phyloP scores from a whole-genome alignment of 2,888 invertebrate genomes.

The Cylloceria caligata region DNA sequence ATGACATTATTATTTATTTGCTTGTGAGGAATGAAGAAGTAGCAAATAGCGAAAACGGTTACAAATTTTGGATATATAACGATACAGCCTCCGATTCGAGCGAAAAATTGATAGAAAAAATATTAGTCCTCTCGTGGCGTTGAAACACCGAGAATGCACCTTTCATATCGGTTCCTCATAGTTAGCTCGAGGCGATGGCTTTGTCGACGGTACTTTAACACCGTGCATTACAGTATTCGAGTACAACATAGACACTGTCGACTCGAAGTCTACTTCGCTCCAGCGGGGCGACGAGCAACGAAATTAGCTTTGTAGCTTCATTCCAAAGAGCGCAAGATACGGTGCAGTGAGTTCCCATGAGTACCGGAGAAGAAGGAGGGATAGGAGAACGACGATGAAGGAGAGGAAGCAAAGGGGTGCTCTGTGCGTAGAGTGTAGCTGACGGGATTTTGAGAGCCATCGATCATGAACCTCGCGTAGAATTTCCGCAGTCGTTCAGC shows the following conservation, averaged over 20 bases:
- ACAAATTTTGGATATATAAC: too few species aligned
- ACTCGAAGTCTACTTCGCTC: slow-evolving; percentile 42
- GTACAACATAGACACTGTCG: slow-evolving; percentile 31
- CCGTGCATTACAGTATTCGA: slow-evolving; percentile 37
- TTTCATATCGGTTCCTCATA: slow-evolving; percentile 40
- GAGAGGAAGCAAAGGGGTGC: slow-evolving; percentile 23
- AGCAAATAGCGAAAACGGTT: too few species aligned
- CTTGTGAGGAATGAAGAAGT: too few species aligned
- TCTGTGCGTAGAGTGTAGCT: slow-evolving; percentile 37
- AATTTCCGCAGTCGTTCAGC: not conserved
- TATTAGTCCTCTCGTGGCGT: not conserved
- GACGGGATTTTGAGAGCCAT: slow-evolving; percentile 64
- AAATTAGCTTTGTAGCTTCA: slow-evolving; percentile 64
- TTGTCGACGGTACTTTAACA: slow-evolving; percentile 26
- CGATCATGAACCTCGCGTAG: slow-evolving; percentile 54
- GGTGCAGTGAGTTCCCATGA: slow-evolving; percentile 41
- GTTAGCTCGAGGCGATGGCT: slow-evolving; percentile 48
- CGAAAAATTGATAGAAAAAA: slow-evolving; percentile 19
- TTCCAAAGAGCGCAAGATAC: slow-evolving; percentile 44
- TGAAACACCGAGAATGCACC: slow-evolving; percentile 25
- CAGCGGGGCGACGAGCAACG: slow-evolving; percentile 52
- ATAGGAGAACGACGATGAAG: not conserved
- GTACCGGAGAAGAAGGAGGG: not conserved
- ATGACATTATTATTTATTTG: too few species aligned
- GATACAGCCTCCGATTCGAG: not conserved